Base-by-base conservation (phyloP, 2,113 vertebrate species). In the Myrmecophaga tridactyla region DNA sequence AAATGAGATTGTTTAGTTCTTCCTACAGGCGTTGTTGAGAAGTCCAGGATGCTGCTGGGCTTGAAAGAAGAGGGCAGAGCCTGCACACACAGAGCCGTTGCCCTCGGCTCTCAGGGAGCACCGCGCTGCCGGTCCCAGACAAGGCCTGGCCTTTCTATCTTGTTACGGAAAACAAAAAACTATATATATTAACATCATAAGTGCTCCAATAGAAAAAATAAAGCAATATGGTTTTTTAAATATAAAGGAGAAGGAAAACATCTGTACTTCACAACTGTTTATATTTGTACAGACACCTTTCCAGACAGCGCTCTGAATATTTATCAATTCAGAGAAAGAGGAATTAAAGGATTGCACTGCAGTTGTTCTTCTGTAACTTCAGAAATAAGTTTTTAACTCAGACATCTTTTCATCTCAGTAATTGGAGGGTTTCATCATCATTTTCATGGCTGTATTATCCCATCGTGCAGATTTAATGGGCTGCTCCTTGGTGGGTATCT, bases 241-340 rank as follows among this genome's bases (percentile, higher is more conserved):
- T 36, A 1, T 39, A 78, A 56, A 34, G 31, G 46, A 56, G 13
- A 29, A 53, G 53, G 83, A 41, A 60, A 73, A 51, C 21, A 10
- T 9, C 48, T 10, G 23, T 51, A 1, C n/a, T n/a, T 15, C 46
- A 29, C 0, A 8, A 31, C 77, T 17, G 31, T 69, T 62, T 1
- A 18, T n/a, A 0, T 36, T 8, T 3, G 9, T 83, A 34, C 21
- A 7, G 0, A 12, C 58, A 10, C 46, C 18, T 34, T 31, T 18
- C 20, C 15, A 1, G 76, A 6, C 36, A 8, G 27, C n/a, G n/a
- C 56, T 5, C 56, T 58, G 18, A 18, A 6, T 8, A 1, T 1
- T 0, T 7, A 0, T 13, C 46, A 29, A 11, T 7, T 0, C 25
- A 11, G 6, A 51, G 7, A 13, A 9, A 48, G 29, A 0, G 9